Conservation (phyloP, 2,888 invertebrate genomes). For the Pycnomerus fuliginosus region DNA sequence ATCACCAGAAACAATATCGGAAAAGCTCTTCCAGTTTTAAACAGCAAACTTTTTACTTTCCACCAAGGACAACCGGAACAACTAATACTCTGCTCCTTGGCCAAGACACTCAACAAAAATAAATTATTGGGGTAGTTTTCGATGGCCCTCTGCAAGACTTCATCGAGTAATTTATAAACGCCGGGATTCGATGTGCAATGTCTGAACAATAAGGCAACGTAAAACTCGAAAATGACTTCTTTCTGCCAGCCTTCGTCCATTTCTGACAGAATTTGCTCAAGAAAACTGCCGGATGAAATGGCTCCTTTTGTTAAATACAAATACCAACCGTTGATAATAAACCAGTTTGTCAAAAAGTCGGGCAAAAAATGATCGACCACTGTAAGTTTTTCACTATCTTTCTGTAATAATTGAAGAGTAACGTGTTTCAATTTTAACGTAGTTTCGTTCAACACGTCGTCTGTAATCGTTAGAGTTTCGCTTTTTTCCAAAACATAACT, state of each 20-base stretch:
- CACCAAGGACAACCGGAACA: constrained; percentile 55
- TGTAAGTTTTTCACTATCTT: constrained; percentile 28
- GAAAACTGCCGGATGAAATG: constrained; percentile 44
- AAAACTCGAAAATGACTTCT: constrained; percentile 53
- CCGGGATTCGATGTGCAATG: constrained; percentile 43
- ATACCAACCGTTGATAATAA: constrained; percentile 58
- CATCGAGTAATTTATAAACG: constrained; percentile 50
- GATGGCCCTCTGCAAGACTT: constrained; percentile 50
- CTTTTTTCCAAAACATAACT: constrained; percentile 37
- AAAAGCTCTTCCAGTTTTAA: constrained; percentile 52
- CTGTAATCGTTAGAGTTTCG: constrained; percentile 14
- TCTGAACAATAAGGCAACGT: constrained; percentile 48
- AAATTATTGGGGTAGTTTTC: constrained; percentile 61
- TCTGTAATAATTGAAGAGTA: constrained; percentile 39
- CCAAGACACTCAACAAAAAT: constrained; percentile 55
- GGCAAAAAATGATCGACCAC: constrained; percentile 54
- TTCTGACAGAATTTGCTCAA: constrained; percentile 43
- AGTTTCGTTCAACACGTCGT: constrained; percentile 38
- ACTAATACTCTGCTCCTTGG: constrained; percentile 51
- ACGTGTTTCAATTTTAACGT: constrained; percentile 45
- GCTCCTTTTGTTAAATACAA: constrained; percentile 50
- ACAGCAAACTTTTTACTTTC: constrained; percentile 54
- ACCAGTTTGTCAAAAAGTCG: constrained; percentile 55
- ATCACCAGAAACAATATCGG: constrained; percentile 54
- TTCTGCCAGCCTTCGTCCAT: constrained; percentile 40